Evolutionary conservation across 2,888 invertebrate species (phyloP), one percentile per base, ranked within the genome.

Genomic region (Galerucella calmariensis): DNA sequence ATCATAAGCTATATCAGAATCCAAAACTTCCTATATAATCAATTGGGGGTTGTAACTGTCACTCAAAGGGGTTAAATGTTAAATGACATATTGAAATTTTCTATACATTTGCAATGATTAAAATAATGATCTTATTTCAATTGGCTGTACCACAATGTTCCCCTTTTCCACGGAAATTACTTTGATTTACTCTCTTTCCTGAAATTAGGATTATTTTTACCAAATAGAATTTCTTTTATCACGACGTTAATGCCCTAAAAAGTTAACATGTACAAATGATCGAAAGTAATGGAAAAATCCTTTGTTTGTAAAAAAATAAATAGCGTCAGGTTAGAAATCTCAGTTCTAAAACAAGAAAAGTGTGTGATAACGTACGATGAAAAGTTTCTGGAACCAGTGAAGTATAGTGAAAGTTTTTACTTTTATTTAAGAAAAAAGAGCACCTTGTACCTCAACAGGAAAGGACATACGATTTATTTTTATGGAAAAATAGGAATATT

Each of bases 271-370:
- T 74, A 76, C 75, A 75, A 79, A 79, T 74, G 76, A 75, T 63
- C 62, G 53, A 75, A 74, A 74, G 73, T 77, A 76, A 79, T 77
- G 77, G 75, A 78, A 77, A 78, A 65, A 72, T 63, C 77, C 74
- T 79, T 81, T 81, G 81, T 82, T 81, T 80, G 80, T 77, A 75
- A 75, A 56, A 20, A 81, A 79, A 79, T 81, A 80, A 81, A 80
- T 78, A 77, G 79, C 75, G 61, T 73, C 70, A 77, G 74, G 62
- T 70, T 67, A 67, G 72, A 75, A 75, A 76, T 75, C 72, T 73
- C 70, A 66, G 72, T 66, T 74, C 70, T 75, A 74, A 74, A 76
- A 79, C 71, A 77, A 71, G 76, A 75, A 72, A 76, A 79, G 76
- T 78, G 77, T 78, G 78, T 77, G 75, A 79, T 79, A 79, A 81